Evolutionary conservation across 1,140 invertebrate species (phyloP), one percentile per base, ranked within the genome.

Genomic region (Bombus waltoni): DNA sequence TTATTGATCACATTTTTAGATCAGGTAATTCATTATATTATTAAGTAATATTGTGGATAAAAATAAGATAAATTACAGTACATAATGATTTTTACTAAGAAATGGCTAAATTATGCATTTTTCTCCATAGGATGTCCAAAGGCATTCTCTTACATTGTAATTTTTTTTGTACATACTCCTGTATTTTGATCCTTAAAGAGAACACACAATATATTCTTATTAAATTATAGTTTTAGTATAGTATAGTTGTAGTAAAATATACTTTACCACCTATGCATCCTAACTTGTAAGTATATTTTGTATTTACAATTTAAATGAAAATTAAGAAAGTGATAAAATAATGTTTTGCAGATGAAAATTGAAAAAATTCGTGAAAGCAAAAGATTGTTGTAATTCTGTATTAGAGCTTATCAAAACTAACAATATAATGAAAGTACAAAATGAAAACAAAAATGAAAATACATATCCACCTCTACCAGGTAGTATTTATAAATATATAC

Each of bases 201-300:
- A 92, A 99, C 98, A 25, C 99, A 99, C 94, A 99, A 99, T 95
- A 98, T 99, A 97, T 99, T 99, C 95, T 94, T 99, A 62, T 97
- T 97, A 57, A 98, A 99, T 94, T 98, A 32, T 32, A 32, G 32
- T 32, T 32, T 32, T 32, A 32, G 32, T 32, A 32, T 32, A 32
- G 32, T 32, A 32, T 32, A 32, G 32, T 32, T 32, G 32, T 32
- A 32, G 32, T 32, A 32, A 32, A 99, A 94, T 97, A 97, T 72
- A 96, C 97, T 80, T 95, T 99, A 70, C 98, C 99, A n/a, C 97
- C 98, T 88, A 95, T 97, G 15, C 97, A 98, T 94, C 96, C 97
- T 88, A 96, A 96, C 92, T 96, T 98, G 98, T 98, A 96, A 97
- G 97, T 88, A 40, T 44, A 85, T 88, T 84, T 75, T 66, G 0